Evolutionary conservation across 2,797 vertebrate species (phyloP).

Genomic region (Phylloscopus collybita): DNA sequence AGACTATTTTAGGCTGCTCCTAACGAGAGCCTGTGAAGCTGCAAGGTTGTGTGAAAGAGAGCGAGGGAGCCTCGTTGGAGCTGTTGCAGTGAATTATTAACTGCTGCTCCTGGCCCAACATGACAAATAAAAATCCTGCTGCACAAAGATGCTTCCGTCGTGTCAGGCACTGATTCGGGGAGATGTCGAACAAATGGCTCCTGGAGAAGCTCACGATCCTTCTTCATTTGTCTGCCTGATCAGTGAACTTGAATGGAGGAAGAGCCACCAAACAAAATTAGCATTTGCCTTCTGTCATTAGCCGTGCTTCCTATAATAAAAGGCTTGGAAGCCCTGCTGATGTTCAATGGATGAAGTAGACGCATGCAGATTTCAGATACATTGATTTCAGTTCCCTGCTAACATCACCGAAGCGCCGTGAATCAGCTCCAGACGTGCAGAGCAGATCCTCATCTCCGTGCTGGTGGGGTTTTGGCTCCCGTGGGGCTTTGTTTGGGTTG

Average conservation of each 20-base stretch:
- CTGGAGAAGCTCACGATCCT: not conserved
- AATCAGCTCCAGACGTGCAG: not conserved
- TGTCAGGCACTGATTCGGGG: conserved; percentile 16
- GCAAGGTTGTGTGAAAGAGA: conserved; percentile 62
- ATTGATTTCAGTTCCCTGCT: not conserved
- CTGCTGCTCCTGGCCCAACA: conserved; percentile 3
- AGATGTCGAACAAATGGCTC: conserved; percentile 39
- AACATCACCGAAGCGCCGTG: not conserved
- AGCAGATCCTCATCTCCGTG: not conserved
- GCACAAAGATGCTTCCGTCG: conserved; percentile 6
- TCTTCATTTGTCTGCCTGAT: conserved; percentile 31
- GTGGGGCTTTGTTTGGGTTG: not conserved
- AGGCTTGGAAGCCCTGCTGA: not conserved
- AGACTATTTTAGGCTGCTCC: conserved; percentile 48
- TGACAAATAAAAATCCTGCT: conserved; percentile 58
- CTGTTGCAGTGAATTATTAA: conserved; percentile 46
- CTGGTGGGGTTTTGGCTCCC: not conserved
- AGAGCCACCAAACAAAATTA: not conserved
- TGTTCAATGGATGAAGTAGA: not conserved
- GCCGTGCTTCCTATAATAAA: not conserved
- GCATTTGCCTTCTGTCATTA: conserved; percentile 6
- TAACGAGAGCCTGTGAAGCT: conserved; percentile 23
- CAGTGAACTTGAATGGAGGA: not conserved
- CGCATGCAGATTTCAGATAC: not conserved
- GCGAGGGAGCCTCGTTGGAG: not conserved